phyloP scores from a whole-genome alignment of 2,888 invertebrate genomes.

The Trimorus sp. region DNA sequence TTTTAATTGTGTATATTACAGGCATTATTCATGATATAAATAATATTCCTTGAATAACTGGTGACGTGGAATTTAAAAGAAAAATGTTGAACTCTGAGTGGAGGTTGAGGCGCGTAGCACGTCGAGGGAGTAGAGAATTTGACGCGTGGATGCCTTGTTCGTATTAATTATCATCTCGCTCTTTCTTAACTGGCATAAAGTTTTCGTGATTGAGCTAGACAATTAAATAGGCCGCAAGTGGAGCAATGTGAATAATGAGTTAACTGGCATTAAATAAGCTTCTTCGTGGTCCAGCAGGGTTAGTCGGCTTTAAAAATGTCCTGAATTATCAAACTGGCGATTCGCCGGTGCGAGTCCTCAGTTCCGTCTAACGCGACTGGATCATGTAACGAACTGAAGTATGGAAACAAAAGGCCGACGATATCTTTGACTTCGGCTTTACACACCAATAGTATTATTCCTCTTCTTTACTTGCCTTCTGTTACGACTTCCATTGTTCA shows the following conservation, averaged over 20 bases:
- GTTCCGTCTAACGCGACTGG: constrained; percentile 42
- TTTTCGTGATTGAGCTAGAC: no score
- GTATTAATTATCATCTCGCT: constrained; percentile 4
- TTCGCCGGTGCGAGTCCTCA: constrained; percentile 25
- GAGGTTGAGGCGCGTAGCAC: no score
- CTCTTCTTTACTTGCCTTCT: constrained; percentile 64
- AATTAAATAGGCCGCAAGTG: no score
- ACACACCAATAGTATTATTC: constrained; percentile 67
- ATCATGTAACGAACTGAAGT: constrained; percentile 59
- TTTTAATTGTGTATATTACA: no score
- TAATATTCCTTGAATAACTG: no score
- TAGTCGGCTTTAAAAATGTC: constrained; percentile 57
- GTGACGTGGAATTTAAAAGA: no score
- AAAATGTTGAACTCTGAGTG: no score
- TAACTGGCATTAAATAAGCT: constrained; percentile 41
- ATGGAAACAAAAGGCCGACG: constrained; percentile 74
- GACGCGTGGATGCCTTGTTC: no score
- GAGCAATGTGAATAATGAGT: background rate
- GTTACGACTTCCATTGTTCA: constrained; percentile 75
- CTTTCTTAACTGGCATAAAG: no score
- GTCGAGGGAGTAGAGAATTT: no score
- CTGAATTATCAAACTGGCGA: constrained; percentile 58
- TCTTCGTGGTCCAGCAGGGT: constrained; percentile 53
- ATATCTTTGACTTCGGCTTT: constrained; percentile 74
- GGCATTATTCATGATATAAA: no score